A percentile compares a stretch with the other conserved stretches of the same genome.
These are phyloP conservation scores for Atopsyche davidsoni DNA, from an alignment of 1,140 invertebrate genomes.

Conservation along the genomic window DNA sequence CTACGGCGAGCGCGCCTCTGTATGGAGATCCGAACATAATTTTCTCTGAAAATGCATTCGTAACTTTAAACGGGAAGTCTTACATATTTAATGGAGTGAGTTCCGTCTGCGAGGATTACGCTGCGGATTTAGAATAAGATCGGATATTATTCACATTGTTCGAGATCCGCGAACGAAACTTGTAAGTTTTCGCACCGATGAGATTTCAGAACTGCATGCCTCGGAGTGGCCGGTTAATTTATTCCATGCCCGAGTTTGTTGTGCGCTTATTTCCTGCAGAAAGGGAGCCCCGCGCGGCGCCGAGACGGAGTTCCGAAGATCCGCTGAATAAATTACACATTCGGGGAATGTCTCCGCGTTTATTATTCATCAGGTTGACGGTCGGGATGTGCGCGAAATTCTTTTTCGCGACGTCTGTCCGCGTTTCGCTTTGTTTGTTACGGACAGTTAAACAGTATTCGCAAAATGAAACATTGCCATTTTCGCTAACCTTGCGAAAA, in stretches of 20 bases:
- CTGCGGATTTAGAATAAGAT: no score
- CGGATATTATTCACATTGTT: no score
- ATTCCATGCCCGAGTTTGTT: no score
- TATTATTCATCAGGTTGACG: conserved; percentile 3
- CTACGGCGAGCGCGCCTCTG: background rate
- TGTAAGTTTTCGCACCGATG: no score
- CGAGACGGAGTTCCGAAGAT: background rate
- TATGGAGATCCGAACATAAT: conserved; percentile 13
- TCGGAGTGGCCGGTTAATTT: no score
- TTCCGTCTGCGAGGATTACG: background rate
- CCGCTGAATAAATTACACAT: conserved; percentile 1
- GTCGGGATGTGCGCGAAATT: conserved; percentile 1
- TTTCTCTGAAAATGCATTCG: conserved; percentile 27
- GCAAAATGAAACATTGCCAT: background rate
- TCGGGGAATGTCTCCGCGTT: background rate
- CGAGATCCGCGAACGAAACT: no score
- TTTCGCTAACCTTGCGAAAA: background rate
- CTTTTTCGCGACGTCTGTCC: conserved; percentile 1
- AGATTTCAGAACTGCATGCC: no score
- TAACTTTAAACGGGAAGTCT: conserved; percentile 26
- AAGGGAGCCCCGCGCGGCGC: background rate
- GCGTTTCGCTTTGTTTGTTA: background rate
- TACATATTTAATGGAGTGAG: conserved; percentile 23
- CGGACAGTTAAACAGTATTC: conserved; percentile 1
- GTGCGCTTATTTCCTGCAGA: no score